Evolutionary conservation across 2,888 invertebrate genomes (phyloP).

Genomic region (Himalopsyche anomala): DNA sequence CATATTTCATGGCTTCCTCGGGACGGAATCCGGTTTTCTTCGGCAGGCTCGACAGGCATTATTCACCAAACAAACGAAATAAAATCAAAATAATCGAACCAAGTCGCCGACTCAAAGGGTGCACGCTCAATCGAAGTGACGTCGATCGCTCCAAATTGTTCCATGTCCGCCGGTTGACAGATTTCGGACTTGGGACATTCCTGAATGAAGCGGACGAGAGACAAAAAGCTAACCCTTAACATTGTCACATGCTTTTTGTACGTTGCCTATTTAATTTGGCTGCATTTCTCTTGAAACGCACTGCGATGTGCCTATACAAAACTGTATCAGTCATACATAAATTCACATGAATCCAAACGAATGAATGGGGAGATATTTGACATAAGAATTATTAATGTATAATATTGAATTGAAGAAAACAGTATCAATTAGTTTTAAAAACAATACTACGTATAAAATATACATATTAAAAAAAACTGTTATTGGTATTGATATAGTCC

Average conservation of each 20-base stretch:
- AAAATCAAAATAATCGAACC: constrained; percentile 21
- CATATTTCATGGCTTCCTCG: not conserved
- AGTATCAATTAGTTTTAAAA: too few relatives aligned
- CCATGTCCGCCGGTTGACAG: constrained; percentile 7
- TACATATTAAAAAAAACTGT: too few relatives aligned
- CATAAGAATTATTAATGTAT: too few relatives aligned
- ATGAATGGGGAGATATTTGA: too few relatives aligned
- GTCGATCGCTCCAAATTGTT: constrained; percentile 31
- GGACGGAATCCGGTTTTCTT: constrained; percentile 8
- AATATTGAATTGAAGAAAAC: too few relatives aligned
- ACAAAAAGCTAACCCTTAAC: constrained; percentile 22
- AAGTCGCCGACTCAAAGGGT: not conserved
- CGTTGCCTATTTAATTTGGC: constrained; percentile 7
- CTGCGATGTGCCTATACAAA: not conserved
- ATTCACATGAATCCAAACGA: too few relatives aligned
- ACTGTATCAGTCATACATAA: too few relatives aligned
- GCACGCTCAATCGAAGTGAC: constrained; percentile 27
- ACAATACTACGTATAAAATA: too few relatives aligned
- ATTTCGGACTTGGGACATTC: constrained; percentile 20
- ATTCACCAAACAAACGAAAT: not conserved
- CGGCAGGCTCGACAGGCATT: constrained; percentile 2
- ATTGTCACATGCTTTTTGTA: not conserved
- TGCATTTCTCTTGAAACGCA: not conserved
- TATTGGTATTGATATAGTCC: too few relatives aligned
- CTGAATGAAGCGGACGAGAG: not conserved